Evolutionary conservation across 2,888 invertebrate species (phyloP).

Genomic region (Cremastobaeus sp.): DNA sequence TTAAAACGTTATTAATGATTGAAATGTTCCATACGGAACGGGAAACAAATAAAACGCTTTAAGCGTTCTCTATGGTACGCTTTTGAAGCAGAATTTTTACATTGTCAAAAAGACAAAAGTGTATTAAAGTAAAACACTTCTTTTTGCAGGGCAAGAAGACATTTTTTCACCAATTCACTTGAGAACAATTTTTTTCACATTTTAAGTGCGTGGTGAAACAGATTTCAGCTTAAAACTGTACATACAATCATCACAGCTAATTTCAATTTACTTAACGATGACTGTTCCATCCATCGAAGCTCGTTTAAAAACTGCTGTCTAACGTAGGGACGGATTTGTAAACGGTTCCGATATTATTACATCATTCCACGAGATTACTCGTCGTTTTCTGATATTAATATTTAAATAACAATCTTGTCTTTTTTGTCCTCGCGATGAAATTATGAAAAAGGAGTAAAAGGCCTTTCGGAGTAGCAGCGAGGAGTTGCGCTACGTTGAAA

Average conservation of each 20-base stretch:
- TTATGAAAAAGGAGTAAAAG: slow-evolving; percentile 29
- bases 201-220: too few relatives aligned
- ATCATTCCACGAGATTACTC: slow-evolving; percentile 46
- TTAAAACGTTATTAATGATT: too few relatives aligned
- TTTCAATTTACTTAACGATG: slow-evolving; percentile 50
- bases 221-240: slow-evolving; percentile 37
- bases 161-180: too few relatives aligned
- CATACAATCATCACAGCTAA: slow-evolving; percentile 29
- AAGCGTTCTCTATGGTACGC: too few relatives aligned
- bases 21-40: too few relatives aligned
- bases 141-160: too few relatives aligned
- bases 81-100: too few relatives aligned
- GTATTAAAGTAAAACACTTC: too few relatives aligned
- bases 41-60: too few relatives aligned
- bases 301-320: slow-evolving; percentile 55
- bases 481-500: slow-evolving; percentile 31
- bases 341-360: slow-evolving; percentile 44
- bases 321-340: slow-evolving; percentile 46
- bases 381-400: slow-evolving; percentile 45
- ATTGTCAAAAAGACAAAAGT: too few relatives aligned
- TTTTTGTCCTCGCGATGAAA: slow-evolving; percentile 26
- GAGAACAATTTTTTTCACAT: too few relatives aligned
- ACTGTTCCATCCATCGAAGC: slow-evolving; percentile 37
- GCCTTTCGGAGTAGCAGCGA: slow-evolving; percentile 23
- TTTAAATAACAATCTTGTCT: slow-evolving; percentile 43